phyloP scores from a whole-genome alignment of 1,140 invertebrate species.

The Papilio helenus region DNA sequence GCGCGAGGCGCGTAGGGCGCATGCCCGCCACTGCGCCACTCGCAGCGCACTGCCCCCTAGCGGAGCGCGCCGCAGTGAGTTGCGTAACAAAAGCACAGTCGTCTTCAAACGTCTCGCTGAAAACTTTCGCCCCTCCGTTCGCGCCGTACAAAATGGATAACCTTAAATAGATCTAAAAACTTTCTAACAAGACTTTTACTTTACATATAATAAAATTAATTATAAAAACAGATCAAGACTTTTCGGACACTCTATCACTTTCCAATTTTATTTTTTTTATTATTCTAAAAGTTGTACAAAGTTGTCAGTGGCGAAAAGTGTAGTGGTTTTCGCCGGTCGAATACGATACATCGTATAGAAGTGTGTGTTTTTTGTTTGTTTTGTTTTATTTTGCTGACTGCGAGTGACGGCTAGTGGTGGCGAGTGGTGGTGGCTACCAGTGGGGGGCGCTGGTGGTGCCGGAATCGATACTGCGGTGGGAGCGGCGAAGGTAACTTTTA shows the following conservation, averaged over 20 bases:
- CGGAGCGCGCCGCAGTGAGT: slow-evolving; percentile 74
- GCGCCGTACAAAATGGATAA: slow-evolving; percentile 67
- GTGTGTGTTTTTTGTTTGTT: slow-evolving; percentile 72
- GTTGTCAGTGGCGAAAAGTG: slow-evolving; percentile 55
- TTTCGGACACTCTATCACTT: slow-evolving; percentile 45
- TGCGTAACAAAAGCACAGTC: slow-evolving; percentile 81
- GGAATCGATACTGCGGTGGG: slow-evolving; percentile 78
- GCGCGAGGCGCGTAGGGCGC: slow-evolving; percentile 60
- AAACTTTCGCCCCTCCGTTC: slow-evolving; percentile 69
- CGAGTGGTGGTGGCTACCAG: slow-evolving; percentile 58
- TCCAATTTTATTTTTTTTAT: slow-evolving; percentile 51
- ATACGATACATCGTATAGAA: slow-evolving; percentile 62
- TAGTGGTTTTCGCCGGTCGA: slow-evolving; percentile 61
- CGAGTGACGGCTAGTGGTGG: slow-evolving; percentile 65
- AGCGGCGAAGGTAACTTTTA: slow-evolving; percentile 75
- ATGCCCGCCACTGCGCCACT: slow-evolving; percentile 80
- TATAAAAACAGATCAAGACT: slow-evolving; percentile 37
- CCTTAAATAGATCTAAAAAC: slow-evolving; percentile 71
- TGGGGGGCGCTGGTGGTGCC: slow-evolving; percentile 72
- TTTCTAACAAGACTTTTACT: slow-evolving; percentile 68
- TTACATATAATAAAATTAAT: slow-evolving; percentile 37
- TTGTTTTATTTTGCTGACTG: slow-evolving; percentile 70
- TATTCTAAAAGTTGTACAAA: slow-evolving; percentile 18
- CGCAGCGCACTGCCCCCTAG: slow-evolving; percentile 73
- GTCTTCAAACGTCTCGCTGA: slow-evolving; percentile 67